Evolutionary conservation across 2,888 invertebrate genomes (phyloP), one percentile per base, ranked within the genome.

Genomic region (Conchocele bisecta): DNA sequence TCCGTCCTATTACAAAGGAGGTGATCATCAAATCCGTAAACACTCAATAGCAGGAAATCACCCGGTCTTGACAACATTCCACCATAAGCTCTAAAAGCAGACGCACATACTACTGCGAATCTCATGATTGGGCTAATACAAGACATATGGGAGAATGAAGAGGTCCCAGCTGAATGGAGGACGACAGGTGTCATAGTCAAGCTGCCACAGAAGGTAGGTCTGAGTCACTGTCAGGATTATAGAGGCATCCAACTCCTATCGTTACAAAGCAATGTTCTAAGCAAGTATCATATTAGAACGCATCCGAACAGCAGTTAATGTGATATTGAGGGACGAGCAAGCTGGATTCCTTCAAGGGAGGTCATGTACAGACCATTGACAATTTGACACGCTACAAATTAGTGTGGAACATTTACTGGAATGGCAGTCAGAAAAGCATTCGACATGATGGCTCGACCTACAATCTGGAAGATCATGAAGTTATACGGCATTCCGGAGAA

Each of bases 1-100:
- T 33, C 4, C 22, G 44, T 22, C 44, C 56, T 5, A 13, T 44
- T 4, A 65, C 57, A 15, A 58, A 22, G 11, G 31, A 1, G n/a
- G 48, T 35, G 35, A 58, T 58, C 31, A 28, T 17, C 7, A 17
- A 20, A 15, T 50, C 61, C 28, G 26, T 63, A 31, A 29, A 26
- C 3, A 9, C 20, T 54, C 9, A 63, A 63, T 31, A 29, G 2
- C 17, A 28, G 35, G 2, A 58, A 65, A 35, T 46, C 58, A 22
- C 41, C 65, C 5, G 63, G 63, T 11, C 31, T 24, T 15, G 53
- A 63, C 54, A 39, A 20, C n/a, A 63, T 63, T n/a, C 24, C 53
- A 26, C 29, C 63, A 54, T 41, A n/a, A n/a, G n/a, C n/a, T n/a
- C n/a, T n/a, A n/a, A n/a, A n/a, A n/a, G n/a, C n/a, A n/a, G n/a